phyloP scores from a whole-genome alignment of 2,888 invertebrate species.

The Clusia tigrina region DNA sequence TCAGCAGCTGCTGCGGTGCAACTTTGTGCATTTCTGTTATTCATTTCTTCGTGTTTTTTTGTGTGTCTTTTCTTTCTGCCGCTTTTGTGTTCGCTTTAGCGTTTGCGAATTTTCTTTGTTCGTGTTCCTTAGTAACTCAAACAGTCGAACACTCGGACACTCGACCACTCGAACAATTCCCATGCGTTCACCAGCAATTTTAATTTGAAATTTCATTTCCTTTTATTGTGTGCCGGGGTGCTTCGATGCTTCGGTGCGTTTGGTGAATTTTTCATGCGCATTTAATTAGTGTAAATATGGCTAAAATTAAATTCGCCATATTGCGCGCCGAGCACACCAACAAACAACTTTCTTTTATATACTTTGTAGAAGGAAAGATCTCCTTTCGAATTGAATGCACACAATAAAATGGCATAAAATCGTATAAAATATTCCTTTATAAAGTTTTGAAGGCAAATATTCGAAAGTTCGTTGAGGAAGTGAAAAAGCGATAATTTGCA shows the following conservation, averaged over 20 bases:
- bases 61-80: no score
- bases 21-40: not conserved
- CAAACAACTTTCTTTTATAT: conserved; percentile 7
- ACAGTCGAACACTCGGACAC: no score
- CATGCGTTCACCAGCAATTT: not conserved
- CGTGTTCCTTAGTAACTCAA: no score
- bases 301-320: conserved; percentile 27
- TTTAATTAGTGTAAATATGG: conserved; percentile 57
- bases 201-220: conserved; percentile 7
- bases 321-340: not conserved
- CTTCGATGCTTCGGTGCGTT: not conserved
- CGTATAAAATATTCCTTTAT: no score
- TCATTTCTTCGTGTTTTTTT: no score
- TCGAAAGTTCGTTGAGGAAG: no score
- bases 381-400: conserved; percentile 7
- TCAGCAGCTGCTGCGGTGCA: not conserved
- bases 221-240: not conserved
- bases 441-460: no score
- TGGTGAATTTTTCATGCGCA: conserved; percentile 57
- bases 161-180: not conserved
- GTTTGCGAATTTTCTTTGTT: no score
- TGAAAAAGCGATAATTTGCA: no score
- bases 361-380: not conserved
- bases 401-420: no score
- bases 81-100: no score